Conservation (phyloP, 2,113 vertebrate species). For the Synodontis membranacea region DNA sequence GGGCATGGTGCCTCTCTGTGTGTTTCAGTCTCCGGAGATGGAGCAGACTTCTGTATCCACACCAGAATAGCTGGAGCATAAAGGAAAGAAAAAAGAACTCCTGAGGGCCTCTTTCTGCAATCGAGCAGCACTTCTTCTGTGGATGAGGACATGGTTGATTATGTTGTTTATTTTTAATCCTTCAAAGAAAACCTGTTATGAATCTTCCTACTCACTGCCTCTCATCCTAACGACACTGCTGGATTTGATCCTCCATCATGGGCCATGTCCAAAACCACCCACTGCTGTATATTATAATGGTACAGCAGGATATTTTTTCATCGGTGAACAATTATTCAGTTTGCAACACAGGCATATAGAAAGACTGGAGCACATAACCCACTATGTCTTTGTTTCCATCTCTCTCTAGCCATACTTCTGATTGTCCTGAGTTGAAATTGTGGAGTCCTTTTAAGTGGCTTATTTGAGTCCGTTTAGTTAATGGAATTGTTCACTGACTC, state of each 20-base stretch:
- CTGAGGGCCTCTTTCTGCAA: slow-evolving; percentile 47
- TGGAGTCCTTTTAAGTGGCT: neutral
- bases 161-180: slow-evolving; percentile 14
- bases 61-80: slow-evolving; percentile 61
- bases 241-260: neutral
- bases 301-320: neutral
- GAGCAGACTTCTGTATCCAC: slow-evolving; percentile 48
- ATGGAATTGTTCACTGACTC: neutral
- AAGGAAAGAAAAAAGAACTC: slow-evolving; percentile 47
- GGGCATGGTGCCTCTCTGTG: slow-evolving; percentile 55
- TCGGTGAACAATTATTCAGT: neutral
- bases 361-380: neutral
- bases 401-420: neutral
- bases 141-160: slow-evolving; percentile 12
- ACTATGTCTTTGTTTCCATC: neutral
- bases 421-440: neutral
- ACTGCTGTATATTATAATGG: neutral
- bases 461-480: neutral
- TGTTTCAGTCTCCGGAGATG: slow-evolving; percentile 55
- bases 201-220: neutral
- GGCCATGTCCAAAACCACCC: neutral
- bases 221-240: neutral
- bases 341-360: neutral
- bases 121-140: slow-evolving; percentile 48
- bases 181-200: neutral